Evolutionary conservation across 37 sponge, comb jelly and placozoan species (phyloP).

Genomic region (Bolinopsis microptera): DNA sequence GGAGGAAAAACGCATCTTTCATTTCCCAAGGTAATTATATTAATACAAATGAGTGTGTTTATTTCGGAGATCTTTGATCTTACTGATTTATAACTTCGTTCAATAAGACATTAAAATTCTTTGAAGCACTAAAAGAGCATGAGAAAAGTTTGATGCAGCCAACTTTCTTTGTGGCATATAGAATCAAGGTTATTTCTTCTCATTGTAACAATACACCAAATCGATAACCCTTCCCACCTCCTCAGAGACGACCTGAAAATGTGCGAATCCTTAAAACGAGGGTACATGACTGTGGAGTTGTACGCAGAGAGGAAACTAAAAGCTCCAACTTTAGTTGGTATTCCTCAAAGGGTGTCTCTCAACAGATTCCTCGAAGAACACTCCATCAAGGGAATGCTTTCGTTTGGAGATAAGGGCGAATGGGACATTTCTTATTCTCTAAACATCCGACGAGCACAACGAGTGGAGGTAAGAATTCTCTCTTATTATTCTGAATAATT

Average conservation of each 20-base stretch:
- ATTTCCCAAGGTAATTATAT: slow-evolving; percentile 20
- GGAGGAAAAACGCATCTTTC: background rate
- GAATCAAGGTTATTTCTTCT: too few relatives aligned
- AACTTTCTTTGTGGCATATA: too few relatives aligned
- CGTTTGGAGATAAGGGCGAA: slow-evolving; percentile 36
- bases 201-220: too few relatives aligned
- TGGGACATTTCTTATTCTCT: slow-evolving; percentile 42
- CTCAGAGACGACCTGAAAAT: slow-evolving; percentile 34
- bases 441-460: slow-evolving; percentile 25
- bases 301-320: slow-evolving; percentile 56
- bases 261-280: slow-evolving; percentile 1
- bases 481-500: too few relatives aligned
- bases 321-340: slow-evolving; percentile 8
- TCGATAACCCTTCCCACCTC: background rate
- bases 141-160: too few relatives aligned
- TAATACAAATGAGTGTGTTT: background rate
- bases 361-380: background rate
- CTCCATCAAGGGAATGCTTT: slow-evolving; percentile 28
- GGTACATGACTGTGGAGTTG: slow-evolving; percentile 45
- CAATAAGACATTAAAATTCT: too few relatives aligned
- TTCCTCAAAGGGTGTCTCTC: slow-evolving; percentile 12
- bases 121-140: too few relatives aligned
- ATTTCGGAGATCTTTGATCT: too few relatives aligned
- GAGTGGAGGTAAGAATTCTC: background rate
- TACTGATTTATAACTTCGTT: too few relatives aligned